A percentile compares a stretch with the other conserved stretches of the same genome.
Evolutionary conservation across 2,888 invertebrate species (phyloP).

Genomic region (Odontothrips loti): DNA sequence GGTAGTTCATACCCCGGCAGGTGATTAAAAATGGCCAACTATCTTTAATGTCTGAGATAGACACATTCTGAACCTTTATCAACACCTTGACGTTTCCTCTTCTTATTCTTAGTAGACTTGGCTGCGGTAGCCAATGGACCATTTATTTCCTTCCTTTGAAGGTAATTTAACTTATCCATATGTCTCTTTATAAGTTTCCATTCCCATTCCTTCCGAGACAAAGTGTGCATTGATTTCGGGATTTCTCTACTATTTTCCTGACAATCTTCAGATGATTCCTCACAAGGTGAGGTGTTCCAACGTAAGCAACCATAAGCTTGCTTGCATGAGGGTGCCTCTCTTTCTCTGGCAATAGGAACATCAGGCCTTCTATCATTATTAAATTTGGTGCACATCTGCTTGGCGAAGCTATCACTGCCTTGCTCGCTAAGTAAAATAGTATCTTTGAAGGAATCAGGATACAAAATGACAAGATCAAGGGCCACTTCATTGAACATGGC

Average conservation of each 20-base stretch:
- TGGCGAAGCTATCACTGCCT: background rate
- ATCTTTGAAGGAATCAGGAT: background rate
- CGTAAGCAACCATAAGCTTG: background rate
- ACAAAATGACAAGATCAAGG: background rate
- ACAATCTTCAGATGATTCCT: background rate
- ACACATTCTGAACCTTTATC: background rate
- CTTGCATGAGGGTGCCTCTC: background rate
- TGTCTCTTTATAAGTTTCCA: background rate
- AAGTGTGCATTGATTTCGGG: background rate
- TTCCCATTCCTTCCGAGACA: background rate
- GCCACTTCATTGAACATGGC: background rate
- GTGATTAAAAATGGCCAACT: background rate
- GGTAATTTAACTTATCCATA: background rate
- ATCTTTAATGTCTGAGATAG: background rate
- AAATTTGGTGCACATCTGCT: background rate
- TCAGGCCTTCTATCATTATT: slow-evolving; percentile 4
- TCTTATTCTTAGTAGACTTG: background rate
- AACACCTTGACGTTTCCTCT: background rate
- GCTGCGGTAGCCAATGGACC: background rate
- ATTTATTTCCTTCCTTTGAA: background rate
- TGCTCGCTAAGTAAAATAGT: background rate
- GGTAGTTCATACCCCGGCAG: background rate
- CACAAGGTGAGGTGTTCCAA: background rate
- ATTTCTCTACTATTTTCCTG: background rate
- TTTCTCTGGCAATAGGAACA: background rate